Base-by-base conservation (phyloP, 2,113 vertebrate species). In the Puffinus mauretanicus region DNA sequence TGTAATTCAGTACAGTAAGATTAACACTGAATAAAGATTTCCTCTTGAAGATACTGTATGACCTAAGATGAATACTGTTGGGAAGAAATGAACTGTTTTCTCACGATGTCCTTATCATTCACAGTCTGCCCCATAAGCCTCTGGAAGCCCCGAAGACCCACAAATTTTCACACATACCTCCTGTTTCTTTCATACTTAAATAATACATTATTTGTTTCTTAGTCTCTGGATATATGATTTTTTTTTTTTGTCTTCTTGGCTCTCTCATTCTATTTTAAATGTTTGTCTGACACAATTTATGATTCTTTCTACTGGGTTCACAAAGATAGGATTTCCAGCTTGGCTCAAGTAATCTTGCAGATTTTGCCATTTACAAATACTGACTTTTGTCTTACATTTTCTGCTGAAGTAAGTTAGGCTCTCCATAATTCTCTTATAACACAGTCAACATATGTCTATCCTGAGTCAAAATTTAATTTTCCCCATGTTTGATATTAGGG, bases 321-420 rank as follows among this genome's bases (percentile, higher is more conserved):
- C 30, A 52, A 90, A 65, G 40, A 85, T 11, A 86, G 36, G 34
- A 95, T 87, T 93, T 93, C 27, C 36, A 94, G 18, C 17, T 87
- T 93, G 84, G 40, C 49, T 93, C 36, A 69, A 89, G 44, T 61
- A 65, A 57, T 87, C 40, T 87, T 82, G 44, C 24, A 91, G 70
- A 77, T 88, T 94, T 93, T 88, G 54, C 40, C 29, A 66, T 90
- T 94, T 92, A 87, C 49, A 87, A 38, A 69, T 77, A 58, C 66
- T 91, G 91, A 76, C 30, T 88, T 91, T 88, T 82, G 30, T 88
- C 78, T 90, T 93, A 16, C 12, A n/a, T 90, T 94, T 93, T 91
- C 46, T 90, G 36, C 73, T 86, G 75, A 64, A 93, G 27, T 79
- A 80, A 87, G 54, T 92, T 90, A 73, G 58, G n/a, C 11, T 77